Evolutionary conservation across 2,113 vertebrate genomes (phyloP), one percentile per base, ranked within the genome.

Genomic region (Otus sunia): DNA sequence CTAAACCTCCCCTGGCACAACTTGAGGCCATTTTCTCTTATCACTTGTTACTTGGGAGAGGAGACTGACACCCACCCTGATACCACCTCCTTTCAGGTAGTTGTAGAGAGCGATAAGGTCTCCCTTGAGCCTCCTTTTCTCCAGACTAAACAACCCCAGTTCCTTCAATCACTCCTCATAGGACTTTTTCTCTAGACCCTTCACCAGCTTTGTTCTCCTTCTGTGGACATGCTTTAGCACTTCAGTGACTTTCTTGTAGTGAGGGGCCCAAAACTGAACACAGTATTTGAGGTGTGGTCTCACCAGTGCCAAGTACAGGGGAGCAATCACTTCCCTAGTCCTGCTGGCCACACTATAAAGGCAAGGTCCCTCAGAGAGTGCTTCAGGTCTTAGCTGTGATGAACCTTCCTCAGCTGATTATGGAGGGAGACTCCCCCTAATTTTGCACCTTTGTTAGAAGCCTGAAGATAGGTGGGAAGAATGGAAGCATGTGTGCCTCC

Each of bases 251-350:
- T 74, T 52, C 4, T 14, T 25, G 22, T 21, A 56, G 5, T 15
- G n/a, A 84, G 52, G 30, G 20, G 6, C 17, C 11, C 47, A 43
- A 84, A 34, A 60, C 5, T 55, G 32, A 81, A 11, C 13, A 34
- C 5, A 0, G 0, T 8, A 27, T 18, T 39, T 1, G 1, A 81
- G 17, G 30, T 22, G 15, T 3, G 2, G 23, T 30, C 60, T 74
- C 7, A 3, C 22, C 14, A 39, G 9, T 37, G 9, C 36, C 0
- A 0, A 50, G 36, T 14, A 34, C 19, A 34, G 34, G 18, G 15
- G 12, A 14, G 47, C 0, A 1, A 62, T 36, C 45, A 5, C 39
- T 55, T 34, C 45, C 16, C 17, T 41, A 4, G 2, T 22, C 10
- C 83, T 75, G 17, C 36, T 72, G 47, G 27, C 30, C 47, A 18